A percentile compares a stretch with the other conserved stretches of the same genome.
These are phyloP conservation scores for Ptychochromis oligacanthus DNA, from an alignment of 2,113 vertebrate species.

Conservation along the genomic window DNA sequence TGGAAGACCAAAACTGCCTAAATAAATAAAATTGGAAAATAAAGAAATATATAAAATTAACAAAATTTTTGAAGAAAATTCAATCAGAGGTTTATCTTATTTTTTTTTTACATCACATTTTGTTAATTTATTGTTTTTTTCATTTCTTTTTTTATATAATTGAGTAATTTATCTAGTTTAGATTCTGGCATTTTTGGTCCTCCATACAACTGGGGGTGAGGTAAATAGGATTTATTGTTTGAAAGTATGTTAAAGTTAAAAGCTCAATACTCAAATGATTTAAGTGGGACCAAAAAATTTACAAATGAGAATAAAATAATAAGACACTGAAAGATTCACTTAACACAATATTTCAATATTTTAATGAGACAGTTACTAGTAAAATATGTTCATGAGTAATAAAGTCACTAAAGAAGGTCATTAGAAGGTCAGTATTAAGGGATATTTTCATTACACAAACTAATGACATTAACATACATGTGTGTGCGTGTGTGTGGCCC, in stretches of 20 bases:
- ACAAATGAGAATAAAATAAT: background rate
- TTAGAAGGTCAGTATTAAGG: accelerated
- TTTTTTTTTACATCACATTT: too few relatives aligned
- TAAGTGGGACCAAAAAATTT: background rate
- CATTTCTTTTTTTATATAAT: too few relatives aligned
- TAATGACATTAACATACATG: background rate
- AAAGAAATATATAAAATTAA: background rate
- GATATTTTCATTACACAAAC: background rate
- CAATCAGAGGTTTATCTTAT: background rate
- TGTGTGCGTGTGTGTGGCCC: too few relatives aligned
- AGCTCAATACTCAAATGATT: background rate
- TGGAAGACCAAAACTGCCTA: background rate
- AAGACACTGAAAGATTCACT: background rate
- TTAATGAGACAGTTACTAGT: background rate
- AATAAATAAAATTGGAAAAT: background rate
- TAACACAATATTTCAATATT: background rate
- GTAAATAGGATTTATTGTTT: accelerated
- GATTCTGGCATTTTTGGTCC: background rate
- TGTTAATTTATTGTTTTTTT: background rate
- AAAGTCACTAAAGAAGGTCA: accelerated
- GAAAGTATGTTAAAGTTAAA: accelerated
- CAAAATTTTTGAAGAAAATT: background rate
- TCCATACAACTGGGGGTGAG: accelerated
- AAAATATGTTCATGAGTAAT: background rate
- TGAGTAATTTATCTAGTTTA: accelerated